Percentiles rank a stretch among this genome's conserved stretches.
Evolutionary conservation across 2,113 vertebrate species (phyloP).

Genomic region (Verasper variegatus): DNA sequence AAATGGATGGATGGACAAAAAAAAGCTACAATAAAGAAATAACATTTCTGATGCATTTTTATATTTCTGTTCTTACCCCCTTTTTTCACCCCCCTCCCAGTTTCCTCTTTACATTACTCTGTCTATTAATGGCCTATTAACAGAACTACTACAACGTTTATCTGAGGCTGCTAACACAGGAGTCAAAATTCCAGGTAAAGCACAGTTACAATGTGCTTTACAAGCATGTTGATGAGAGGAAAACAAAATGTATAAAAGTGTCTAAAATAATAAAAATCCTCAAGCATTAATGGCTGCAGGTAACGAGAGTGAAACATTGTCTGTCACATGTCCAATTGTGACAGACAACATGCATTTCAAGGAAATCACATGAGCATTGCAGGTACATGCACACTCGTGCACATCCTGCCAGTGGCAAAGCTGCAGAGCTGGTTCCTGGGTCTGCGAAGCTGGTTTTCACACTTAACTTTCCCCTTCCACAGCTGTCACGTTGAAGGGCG

Average conservation of each 20-base stretch:
- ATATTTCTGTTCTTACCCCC: too few species aligned
- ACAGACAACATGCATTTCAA: background rate
- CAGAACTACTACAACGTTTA: too few species aligned
- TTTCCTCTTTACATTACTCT: background rate
- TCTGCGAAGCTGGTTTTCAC: conserved; percentile 49
- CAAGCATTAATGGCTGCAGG: background rate
- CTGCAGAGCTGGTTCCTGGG: conserved; percentile 20
- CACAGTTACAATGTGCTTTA: too few species aligned
- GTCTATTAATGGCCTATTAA: too few species aligned
- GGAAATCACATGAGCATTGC: background rate
- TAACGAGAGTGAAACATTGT: rapidly evolving
- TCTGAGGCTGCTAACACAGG: background rate
- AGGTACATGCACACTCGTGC: background rate
- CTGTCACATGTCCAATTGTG: background rate
- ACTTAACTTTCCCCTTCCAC: conserved; percentile 56
- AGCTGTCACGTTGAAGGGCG: conserved; percentile 62
- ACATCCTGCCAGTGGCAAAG: background rate
- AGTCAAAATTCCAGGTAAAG: too few species aligned
- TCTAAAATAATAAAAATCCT: background rate
- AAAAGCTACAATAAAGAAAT: too few species aligned
- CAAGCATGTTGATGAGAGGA: too few species aligned
- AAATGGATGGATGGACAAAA: too few species aligned
- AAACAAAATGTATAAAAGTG: too few species aligned
- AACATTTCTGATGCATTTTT: too few species aligned
- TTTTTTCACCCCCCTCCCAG: too few species aligned